phyloP scores from a whole-genome alignment of 2,113 vertebrate species.

The Mustela lutreola region DNA sequence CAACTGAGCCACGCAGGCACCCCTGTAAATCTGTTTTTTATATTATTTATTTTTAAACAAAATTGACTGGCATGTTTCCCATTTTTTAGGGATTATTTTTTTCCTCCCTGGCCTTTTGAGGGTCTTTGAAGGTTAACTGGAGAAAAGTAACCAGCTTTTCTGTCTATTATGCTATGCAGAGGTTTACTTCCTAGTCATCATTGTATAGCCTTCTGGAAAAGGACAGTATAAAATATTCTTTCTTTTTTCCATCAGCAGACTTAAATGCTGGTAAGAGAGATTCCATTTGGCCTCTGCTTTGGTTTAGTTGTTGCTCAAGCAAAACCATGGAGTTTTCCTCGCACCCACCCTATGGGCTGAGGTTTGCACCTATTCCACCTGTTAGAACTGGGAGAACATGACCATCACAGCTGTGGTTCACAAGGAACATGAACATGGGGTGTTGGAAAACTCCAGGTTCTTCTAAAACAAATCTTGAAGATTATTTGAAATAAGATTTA shows the following conservation, averaged over 20 bases:
- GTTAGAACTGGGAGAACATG: not conserved
- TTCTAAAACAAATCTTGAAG: constrained; percentile 46
- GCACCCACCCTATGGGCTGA: not conserved
- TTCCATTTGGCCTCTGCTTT: not conserved
- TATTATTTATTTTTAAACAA: not conserved
- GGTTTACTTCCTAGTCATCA: not conserved
- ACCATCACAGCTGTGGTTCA: not conserved
- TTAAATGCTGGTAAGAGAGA: not conserved
- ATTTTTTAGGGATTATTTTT: not conserved
- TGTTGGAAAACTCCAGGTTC: not conserved
- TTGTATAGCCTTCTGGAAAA: not conserved
- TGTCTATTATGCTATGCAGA: not conserved
- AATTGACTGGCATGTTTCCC: not conserved
- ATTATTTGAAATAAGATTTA: constrained; percentile 65
- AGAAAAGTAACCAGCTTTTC: constrained; percentile 10
- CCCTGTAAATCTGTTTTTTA: not conserved
- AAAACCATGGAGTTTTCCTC: not conserved
- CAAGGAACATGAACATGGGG: not conserved
- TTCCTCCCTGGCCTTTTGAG: not conserved
- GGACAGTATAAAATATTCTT: not conserved
- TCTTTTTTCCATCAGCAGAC: not conserved
- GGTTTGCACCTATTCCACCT: not conserved
- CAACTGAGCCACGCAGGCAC: too few species aligned
- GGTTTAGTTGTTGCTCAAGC: not conserved
- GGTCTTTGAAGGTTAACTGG: not conserved